Evolutionary conservation across 92 coral and sea anemone species (phyloP), one percentile per base, ranked within the genome.

Genomic region (Montipora capitata): DNA sequence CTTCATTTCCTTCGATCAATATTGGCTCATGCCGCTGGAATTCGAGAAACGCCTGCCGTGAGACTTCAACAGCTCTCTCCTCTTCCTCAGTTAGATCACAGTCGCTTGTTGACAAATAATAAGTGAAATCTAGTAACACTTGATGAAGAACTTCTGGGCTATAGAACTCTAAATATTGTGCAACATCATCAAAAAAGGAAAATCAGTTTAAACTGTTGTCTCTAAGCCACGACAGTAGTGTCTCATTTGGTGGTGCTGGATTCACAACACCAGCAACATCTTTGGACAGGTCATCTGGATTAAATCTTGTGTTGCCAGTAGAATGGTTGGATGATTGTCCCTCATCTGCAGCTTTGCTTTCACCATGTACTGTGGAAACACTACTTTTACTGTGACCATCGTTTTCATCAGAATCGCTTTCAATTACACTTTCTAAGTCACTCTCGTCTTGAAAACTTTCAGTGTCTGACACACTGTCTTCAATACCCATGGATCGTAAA

Each of bases 241-340:
- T 40, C 16, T 76, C 81, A 76, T 76, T 51, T 8, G 81, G 20
- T 9, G 40, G 81, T 12, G 81, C 81, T 20, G 81, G 81, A 51
- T 76, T 51, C 17, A 67, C 67, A 3, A 41, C 7, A 7, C 8
- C 6, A 35, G 51, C 59, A 6, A 51, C 20, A 18, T 18, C 56
- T 62, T 82, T 62, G 49, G 52, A 10, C 49, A 58, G 43, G 12
- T n/a, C n/a, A 62, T 79, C 72, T 5, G 84, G 84, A 62, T 79
- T 67, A 76, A 51, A 76, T 62, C 43, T 49, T 16, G 2, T 51
- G n/a, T 1, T 13, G 11, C 10, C 10, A 38, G 7, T 51, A 42
- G 68, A 13, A 9, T 51, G 13, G 7, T 62, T 12, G 16, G 35
- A 2, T 42, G 39, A 8, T 17, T 74, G 78, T 41, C 20, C 20